These are phyloP conservation scores for Meganola albula DNA, from an alignment of 2,888 invertebrate species.

Conservation along the genomic window DNA sequence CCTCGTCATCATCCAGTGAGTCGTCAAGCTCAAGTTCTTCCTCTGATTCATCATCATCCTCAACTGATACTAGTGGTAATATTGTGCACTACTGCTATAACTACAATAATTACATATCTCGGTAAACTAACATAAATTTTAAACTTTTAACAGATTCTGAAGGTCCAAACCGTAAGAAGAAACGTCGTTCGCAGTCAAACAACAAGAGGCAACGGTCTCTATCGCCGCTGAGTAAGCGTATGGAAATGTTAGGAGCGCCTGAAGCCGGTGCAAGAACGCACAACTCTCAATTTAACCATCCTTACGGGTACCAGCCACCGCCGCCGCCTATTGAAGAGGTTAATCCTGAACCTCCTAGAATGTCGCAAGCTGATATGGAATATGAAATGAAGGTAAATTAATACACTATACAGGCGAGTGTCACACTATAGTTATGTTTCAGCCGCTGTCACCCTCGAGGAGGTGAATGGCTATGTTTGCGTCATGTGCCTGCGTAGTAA, in stretches of 20 bases:
- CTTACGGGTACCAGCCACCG: slow-evolving; percentile 79
- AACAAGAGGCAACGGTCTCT: slow-evolving; percentile 83
- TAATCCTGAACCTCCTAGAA: slow-evolving; percentile 46
- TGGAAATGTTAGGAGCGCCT: slow-evolving; percentile 83
- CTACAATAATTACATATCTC: no score
- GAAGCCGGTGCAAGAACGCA: slow-evolving; percentile 64
- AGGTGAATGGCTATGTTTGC: no score
- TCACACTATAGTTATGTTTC: no score
- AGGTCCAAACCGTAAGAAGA: slow-evolving; percentile 76
- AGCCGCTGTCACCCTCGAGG: no score
- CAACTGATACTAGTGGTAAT: slow-evolving; percentile 77
- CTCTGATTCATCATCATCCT: slow-evolving; percentile 77
- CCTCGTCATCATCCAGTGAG: slow-evolving; percentile 82
- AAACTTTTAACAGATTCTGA: slow-evolving; percentile 59
- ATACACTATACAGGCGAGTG: no score
- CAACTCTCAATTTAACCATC: slow-evolving; percentile 84
- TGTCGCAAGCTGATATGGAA: slow-evolving; percentile 76
- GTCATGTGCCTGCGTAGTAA: no score
- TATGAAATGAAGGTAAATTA: slow-evolving; percentile 79
- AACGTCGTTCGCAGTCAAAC: slow-evolving; percentile 75
- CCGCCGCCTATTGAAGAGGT: slow-evolving; percentile 67
- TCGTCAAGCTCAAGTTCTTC: slow-evolving; percentile 81
- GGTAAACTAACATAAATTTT: no score
- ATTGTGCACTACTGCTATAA: no score
- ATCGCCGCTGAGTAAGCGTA: slow-evolving; percentile 89